Conservation (phyloP, 1,140 invertebrate genomes). For the Capitella teleta region DNA sequence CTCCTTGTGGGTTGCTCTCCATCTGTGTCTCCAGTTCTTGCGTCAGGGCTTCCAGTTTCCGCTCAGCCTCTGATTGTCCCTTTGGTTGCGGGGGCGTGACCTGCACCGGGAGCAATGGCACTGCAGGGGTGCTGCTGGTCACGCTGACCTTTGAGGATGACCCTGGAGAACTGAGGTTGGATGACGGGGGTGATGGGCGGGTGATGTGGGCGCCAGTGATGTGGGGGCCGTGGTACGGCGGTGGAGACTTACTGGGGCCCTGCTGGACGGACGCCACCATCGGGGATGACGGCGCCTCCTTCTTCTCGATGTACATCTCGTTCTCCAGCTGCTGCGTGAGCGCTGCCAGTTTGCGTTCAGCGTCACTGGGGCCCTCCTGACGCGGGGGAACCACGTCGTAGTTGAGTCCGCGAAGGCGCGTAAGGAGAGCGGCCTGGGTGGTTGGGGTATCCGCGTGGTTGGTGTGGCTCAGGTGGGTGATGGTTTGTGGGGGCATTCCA, state of each 20-base stretch:
- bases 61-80: conserved; percentile 77
- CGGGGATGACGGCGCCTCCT: background rate
- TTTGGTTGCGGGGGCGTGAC: conserved; percentile 23
- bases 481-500: conserved; percentile 23
- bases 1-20: conserved; percentile 84
- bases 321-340: conserved; percentile 42
- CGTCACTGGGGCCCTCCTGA: conserved; percentile 35
- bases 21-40: conserved; percentile 84
- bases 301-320: conserved; percentile 22
- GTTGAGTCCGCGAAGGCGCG: conserved; percentile 61
- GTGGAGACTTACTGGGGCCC: conserved; percentile 26
- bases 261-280: background rate
- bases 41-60: conserved; percentile 70
- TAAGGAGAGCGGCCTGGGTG: background rate
- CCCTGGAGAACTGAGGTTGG: background rate
- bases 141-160: background rate
- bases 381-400: conserved; percentile 70
- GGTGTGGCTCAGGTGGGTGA: conserved; percentile 33
- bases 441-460: background rate
- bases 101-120: conserved; percentile 1
- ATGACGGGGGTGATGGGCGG: background rate
- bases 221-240: conserved; percentile 38
- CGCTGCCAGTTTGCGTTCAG: conserved; percentile 42
- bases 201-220: conserved; percentile 15
- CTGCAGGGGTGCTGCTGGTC: background rate